A percentile compares a stretch with the other conserved stretches of the same genome.
phyloP scores from a whole-genome alignment of 1,140 invertebrate genomes.

The Gonioctena quinquepunctata region DNA sequence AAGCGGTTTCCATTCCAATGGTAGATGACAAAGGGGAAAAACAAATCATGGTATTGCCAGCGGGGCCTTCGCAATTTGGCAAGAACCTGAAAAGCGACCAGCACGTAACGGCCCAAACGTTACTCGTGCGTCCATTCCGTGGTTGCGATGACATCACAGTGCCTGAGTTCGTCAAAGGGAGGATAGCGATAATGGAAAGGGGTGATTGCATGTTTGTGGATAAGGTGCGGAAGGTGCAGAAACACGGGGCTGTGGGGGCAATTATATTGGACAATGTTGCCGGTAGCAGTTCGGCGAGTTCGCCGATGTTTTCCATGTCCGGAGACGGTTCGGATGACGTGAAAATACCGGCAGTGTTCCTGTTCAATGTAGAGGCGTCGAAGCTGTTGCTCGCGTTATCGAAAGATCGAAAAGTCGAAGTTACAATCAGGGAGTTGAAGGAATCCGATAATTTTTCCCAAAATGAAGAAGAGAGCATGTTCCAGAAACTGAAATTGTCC shows the following conservation, averaged over 20 bases:
- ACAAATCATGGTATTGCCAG: slow-evolving; percentile 63
- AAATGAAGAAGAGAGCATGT: slow-evolving; percentile 52
- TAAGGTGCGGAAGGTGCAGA: slow-evolving; percentile 80
- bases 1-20: slow-evolving; percentile 61
- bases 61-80: slow-evolving; percentile 93
- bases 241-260: slow-evolving; percentile 79
- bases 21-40: slow-evolving; percentile 46
- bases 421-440: slow-evolving; percentile 61
- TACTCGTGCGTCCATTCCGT: slow-evolving; percentile 69
- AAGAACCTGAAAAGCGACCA: slow-evolving; percentile 67
- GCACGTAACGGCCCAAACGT: slow-evolving; percentile 65
- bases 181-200: slow-evolving; percentile 83
- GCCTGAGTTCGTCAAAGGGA: slow-evolving; percentile 62
- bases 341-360: slow-evolving; percentile 87
- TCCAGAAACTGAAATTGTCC: slow-evolving; percentile 52
- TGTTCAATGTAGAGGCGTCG: slow-evolving; percentile 81
- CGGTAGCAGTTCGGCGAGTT: slow-evolving; percentile 70
- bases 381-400: slow-evolving; percentile 65
- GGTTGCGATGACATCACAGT: slow-evolving; percentile 74
- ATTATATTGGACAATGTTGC: slow-evolving; percentile 88
- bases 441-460: slow-evolving; percentile 33
- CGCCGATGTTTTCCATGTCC: slow-evolving; percentile 94
- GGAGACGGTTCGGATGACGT: slow-evolving; percentile 89
- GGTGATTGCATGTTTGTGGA: slow-evolving; percentile 96
- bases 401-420: slow-evolving; percentile 57